These are phyloP conservation scores for Chionis minor DNA, from an alignment of 2,113 vertebrate species.

Conservation along the genomic window DNA sequence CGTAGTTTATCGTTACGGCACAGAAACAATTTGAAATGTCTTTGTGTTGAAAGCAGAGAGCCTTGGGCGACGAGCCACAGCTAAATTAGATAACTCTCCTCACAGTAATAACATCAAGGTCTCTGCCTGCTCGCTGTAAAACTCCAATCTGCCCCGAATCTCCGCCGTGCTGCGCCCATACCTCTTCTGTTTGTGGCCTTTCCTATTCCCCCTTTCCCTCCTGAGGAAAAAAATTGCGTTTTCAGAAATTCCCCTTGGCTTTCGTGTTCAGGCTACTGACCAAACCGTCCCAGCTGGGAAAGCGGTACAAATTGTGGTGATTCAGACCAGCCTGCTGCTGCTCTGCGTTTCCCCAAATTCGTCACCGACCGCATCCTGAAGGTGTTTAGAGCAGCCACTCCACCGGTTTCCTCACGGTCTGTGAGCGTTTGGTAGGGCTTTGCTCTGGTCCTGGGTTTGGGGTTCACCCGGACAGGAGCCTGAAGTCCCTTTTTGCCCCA, in stretches of 20 bases:
- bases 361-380: rapidly evolving
- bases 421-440: background rate
- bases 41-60: background rate
- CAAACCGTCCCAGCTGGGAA: background rate
- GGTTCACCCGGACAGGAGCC: background rate
- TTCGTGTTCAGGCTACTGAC: rapidly evolving
- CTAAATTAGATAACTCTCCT: background rate
- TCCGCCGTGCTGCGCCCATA: rapidly evolving
- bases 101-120: background rate
- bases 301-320: background rate
- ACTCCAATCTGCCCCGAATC: background rate
- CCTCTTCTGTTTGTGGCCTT: background rate
- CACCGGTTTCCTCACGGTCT: background rate
- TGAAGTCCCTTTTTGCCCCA: background rate
- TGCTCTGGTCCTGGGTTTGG: background rate
- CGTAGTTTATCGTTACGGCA: background rate
- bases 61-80: background rate
- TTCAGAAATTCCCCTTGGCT: background rate
- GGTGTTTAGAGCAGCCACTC: background rate
- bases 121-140: background rate
- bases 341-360: background rate
- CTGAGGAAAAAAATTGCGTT: background rate
- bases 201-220: background rate
- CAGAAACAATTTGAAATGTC: background rate
- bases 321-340: background rate